These are phyloP conservation scores for Sakesphorus luctuosus DNA, from an alignment of 2,113 vertebrate genomes.

Conservation along the genomic window DNA sequence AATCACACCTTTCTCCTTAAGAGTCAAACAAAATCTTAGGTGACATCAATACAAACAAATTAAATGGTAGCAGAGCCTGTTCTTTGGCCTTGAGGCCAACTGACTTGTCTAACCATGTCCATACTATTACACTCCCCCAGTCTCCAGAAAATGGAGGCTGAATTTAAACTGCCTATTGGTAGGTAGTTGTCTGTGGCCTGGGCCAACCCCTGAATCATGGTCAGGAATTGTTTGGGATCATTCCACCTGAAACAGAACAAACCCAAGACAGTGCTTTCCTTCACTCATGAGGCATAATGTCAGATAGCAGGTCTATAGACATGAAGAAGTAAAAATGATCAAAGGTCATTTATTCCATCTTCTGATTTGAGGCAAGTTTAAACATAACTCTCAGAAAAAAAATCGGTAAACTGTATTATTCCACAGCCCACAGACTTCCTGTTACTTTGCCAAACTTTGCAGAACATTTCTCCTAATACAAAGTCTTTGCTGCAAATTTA, in stretches of 20 bases:
- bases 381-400: not conserved
- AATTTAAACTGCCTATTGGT: not conserved
- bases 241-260: not conserved
- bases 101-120: not conserved
- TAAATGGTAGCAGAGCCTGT: constrained; percentile 21
- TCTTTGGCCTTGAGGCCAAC: not conserved
- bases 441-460: not conserved
- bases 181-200: not conserved
- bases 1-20: not conserved
- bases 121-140: not conserved
- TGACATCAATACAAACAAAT: constrained; percentile 32
- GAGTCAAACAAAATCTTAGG: not conserved
- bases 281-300: not conserved
- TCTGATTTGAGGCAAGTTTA: not conserved
- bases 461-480: not conserved
- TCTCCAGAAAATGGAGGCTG: not conserved
- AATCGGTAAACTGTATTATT: not conserved
- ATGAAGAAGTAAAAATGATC: not conserved
- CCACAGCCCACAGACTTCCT: not conserved
- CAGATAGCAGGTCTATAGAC: not conserved
- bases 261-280: not conserved
- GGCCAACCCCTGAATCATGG: not conserved
- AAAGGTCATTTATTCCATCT: not conserved
- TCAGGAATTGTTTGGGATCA: not conserved
- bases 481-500: not conserved